These are phyloP conservation scores for Micromys minutus DNA, from an alignment of 2,113 vertebrate species.

Conservation along the genomic window DNA sequence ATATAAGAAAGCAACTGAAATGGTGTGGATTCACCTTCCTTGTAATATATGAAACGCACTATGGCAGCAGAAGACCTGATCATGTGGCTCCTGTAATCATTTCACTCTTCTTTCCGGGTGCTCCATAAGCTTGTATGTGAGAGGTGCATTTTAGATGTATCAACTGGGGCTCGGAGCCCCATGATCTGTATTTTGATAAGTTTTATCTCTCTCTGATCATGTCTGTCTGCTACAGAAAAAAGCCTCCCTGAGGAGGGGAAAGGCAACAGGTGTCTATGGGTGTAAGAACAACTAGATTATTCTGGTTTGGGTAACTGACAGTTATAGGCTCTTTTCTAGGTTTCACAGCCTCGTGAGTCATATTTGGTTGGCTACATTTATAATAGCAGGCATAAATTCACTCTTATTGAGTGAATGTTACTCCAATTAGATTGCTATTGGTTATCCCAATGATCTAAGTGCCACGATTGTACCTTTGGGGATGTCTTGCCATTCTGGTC, in stretches of 20 bases:
- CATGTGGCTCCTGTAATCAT: neutral
- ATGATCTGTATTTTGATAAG: neutral
- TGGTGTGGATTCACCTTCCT: neutral
- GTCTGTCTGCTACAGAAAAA: neutral
- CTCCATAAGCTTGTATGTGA: neutral
- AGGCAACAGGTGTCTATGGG: neutral
- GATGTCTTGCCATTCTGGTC: neutral
- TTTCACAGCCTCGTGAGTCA: neutral
- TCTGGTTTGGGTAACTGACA: no score
- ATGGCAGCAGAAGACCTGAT: neutral
- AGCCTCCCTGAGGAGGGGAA: neutral
- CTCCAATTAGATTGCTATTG: neutral
- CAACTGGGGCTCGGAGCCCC: neutral
- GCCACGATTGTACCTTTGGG: neutral
- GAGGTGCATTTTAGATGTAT: neutral
- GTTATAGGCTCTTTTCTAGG: neutral
- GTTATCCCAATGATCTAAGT: neutral
- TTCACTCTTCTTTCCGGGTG: neutral
- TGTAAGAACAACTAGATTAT: neutral
- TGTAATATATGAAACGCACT: neutral
- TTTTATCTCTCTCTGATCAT: neutral
- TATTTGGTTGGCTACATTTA: neutral
- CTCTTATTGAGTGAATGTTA: neutral
- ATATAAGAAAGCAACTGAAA: neutral
- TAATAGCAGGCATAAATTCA: neutral